phyloP scores from a whole-genome alignment of 2,888 invertebrate species.

The Hemistola chrysoprasaria region DNA sequence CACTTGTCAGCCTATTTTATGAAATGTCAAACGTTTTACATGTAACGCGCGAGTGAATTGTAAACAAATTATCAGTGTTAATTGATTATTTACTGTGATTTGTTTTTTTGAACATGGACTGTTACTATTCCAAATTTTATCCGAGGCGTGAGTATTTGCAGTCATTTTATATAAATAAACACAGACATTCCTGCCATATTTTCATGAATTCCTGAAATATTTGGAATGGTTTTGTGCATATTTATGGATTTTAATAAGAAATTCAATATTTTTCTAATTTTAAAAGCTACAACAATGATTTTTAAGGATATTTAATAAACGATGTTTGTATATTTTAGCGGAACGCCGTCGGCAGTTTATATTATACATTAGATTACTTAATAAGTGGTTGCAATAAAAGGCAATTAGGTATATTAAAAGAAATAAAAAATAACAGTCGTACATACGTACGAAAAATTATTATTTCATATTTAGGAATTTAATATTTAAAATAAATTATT shows the following conservation, averaged over 20 bases:
- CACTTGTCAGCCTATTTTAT: constrained; percentile 79
- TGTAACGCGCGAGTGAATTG: constrained; percentile 74
- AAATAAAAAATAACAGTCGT: no score
- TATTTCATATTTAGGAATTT: no score
- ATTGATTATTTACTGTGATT: constrained; percentile 70
- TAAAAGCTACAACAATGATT: no score
- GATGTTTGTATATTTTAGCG: no score
- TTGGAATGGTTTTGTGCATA: constrained; percentile 10
- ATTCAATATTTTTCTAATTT: no score
- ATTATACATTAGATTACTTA: no score
- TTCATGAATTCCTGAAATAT: constrained; percentile 55
- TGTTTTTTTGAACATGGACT: constrained; percentile 68
- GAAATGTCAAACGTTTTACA: constrained; percentile 79
- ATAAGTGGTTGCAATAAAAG: no score
- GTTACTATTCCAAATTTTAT: constrained; percentile 81
- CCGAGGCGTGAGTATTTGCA: constrained; percentile 79
- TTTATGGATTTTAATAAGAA: neutral
- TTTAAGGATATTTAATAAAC: no score
- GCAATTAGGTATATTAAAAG: no score
- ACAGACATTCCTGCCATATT: constrained; percentile 72
- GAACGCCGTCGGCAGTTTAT: no score
- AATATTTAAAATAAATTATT: no score
- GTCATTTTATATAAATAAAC: constrained; percentile 64
- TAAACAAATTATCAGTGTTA: constrained; percentile 77
- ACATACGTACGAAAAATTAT: no score